phyloP scores from a whole-genome alignment of 2,888 invertebrate genomes.

The Agrilus biguttatus region DNA sequence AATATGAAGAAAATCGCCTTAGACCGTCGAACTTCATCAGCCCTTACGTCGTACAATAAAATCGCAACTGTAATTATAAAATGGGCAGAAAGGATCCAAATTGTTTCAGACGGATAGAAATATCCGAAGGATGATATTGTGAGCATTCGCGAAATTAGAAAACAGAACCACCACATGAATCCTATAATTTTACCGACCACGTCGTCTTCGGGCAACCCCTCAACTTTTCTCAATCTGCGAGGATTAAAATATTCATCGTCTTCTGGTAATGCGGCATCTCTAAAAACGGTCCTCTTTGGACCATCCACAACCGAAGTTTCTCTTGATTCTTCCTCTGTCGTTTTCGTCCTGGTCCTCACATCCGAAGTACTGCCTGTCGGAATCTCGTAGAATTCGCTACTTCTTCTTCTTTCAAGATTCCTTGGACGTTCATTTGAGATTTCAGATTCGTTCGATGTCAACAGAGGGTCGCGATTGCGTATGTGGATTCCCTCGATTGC shows the following conservation, averaged over 20 bases:
- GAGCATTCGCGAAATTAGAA: constrained; percentile 55
- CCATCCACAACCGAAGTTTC: constrained; percentile 17
- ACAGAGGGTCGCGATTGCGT: neutral
- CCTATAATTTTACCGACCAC: constrained; percentile 51
- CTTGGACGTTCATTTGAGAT: neutral
- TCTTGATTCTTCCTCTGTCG: neutral
- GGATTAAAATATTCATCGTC: constrained; percentile 21
- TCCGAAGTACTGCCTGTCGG: constrained; percentile 10
- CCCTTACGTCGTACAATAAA: constrained; percentile 48
- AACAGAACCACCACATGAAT: constrained; percentile 65
- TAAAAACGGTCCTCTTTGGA: constrained; percentile 10
- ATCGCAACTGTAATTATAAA: constrained; percentile 50
- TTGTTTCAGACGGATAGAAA: constrained; percentile 46
- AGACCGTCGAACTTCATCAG: constrained; percentile 29
- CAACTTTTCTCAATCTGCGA: constrained; percentile 29
- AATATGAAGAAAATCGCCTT: constrained; percentile 47
- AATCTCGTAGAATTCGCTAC: constrained; percentile 25
- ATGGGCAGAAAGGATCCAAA: constrained; percentile 46
- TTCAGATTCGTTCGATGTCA: neutral
- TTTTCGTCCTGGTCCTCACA: constrained; percentile 4
- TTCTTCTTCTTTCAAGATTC: constrained; percentile 15
- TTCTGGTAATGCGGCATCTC: constrained; percentile 7
- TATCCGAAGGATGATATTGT: constrained; percentile 54
- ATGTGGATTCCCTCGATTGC: neutral
- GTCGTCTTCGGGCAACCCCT: constrained; percentile 63